Base-by-base conservation (phyloP, 2,888 invertebrate species). In the Lochmaea crataegi region DNA sequence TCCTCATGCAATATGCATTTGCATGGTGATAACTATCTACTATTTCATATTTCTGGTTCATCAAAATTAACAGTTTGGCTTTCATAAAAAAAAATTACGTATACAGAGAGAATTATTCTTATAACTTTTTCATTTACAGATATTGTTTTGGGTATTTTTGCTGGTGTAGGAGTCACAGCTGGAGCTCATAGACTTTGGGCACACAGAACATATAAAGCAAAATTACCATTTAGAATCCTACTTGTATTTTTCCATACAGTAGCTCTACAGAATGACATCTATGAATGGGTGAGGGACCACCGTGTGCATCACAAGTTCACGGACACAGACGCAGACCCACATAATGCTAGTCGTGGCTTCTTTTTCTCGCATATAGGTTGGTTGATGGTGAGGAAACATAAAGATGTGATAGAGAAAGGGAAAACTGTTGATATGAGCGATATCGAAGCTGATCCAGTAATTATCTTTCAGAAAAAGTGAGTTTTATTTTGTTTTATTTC, bases 281-380 rank as follows among this genome's bases (percentile, higher is more conserved):
- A 94, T 85, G 96, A 96, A 85, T 97, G 96, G 97, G 92, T 91
- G 0, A 88, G 94, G 61, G 94, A 94, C 85, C 94, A 94, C 85
- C 88, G 94, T 77, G 95, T 94, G 5, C 96, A 97, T 85, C 96
- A 96, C 86, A 96, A 96, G 87, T 96, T 94, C 86, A 93, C 94
- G 12, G 94, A 94, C 81, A 96, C 95, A 0, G 92, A 96, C 83
- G 96, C 96, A 0, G 96, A 97, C 86, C 97, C 96, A 0, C 96
- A 97, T 85, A 96, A 96, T 83, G 92, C 95, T 0, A 89, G 88
- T 56, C 89, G 96, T 74, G 98, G 85, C 0, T 97, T 98, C 89
- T 97, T 98, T 89, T 98, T 97, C 87, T 93, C 96, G 0, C 98
- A 98, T 86, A 94, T 97, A 84, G 98, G 98, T 22, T 98, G 98